Base-by-base conservation (phyloP, 64 coral and sea anemone genomes). In the Montipora foliosa region DNA sequence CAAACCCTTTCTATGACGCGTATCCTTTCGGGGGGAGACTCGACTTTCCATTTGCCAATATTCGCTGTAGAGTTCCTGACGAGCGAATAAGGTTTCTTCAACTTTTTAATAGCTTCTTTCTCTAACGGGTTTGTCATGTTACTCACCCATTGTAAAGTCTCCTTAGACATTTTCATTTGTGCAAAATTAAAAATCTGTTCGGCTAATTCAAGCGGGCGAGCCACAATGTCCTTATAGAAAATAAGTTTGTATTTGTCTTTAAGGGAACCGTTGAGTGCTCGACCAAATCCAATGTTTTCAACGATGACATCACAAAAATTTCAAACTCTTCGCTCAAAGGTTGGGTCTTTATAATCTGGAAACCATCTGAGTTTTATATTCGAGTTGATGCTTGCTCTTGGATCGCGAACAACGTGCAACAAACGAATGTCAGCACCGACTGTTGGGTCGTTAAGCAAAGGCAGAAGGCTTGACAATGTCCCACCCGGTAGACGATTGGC, bases 221-320 rank as follows among this genome's bases (percentile, higher is more conserved):
- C 46, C 5, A 66, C 82, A 11, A 86, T 49, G 11, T 86, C 82
- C 19, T n/a, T 44, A 47, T 86, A 86, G 10, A 71, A 71, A 15
- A 86, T 49, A 71, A 86, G 64, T 86, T 86, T 86, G 11, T 86
- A 86, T 86, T 64, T 86, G 44, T 50, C 44, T 71, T 49, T 69
- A 17, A 86, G 82, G 13, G 82, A 24, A 5, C 44, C 66, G 19
- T 86, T 46, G 3, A 86, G 66, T 16, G 66, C 45, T 16, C n/a
- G 46, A 19, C 82, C 82, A 86, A 86, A 86, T 66, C 49, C 64
- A 16, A 86, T 71, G 64, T 86, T 86, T 70, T 72, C 16, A 21
- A 86, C 16, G 7, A 86, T 50, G 3, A 4, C 12, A 5, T 86
- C 6, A 71, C 82, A 86, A 24, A 68, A 84, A 10, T 50, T 19